Conservation (phyloP, 2,888 invertebrate species). For the Leptopilina syphax region DNA sequence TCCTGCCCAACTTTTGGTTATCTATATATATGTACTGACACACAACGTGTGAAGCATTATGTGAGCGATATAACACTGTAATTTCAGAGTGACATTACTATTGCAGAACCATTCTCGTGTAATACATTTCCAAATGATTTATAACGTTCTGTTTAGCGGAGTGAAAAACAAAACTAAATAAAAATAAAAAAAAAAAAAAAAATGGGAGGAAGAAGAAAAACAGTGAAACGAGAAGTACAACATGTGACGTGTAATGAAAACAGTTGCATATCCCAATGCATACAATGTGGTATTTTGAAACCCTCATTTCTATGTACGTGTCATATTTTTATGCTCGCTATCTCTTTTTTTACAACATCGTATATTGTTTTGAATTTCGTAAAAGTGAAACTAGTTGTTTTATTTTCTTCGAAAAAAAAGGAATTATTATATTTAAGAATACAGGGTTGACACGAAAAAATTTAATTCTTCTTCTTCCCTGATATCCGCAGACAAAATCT, state of each 20-base stretch:
- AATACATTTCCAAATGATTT: slow-evolving; percentile 26
- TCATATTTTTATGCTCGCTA: slow-evolving; percentile 20
- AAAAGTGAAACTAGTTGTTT: no score
- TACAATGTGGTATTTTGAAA: slow-evolving; percentile 21
- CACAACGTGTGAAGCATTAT: neutral
- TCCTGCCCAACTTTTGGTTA: neutral
- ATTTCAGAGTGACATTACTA: slow-evolving; percentile 6
- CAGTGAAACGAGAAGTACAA: slow-evolving; percentile 28
- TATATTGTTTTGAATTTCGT: neutral
- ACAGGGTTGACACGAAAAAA: no score
- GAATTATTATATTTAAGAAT: no score
- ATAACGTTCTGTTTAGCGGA: slow-evolving; percentile 4
- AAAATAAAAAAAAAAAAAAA: neutral
- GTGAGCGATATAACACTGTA: neutral
- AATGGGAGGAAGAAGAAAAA: no score
- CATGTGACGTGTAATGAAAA: slow-evolving; percentile 39
- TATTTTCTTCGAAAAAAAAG: no score
- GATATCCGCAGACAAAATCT: no score
- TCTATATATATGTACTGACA: neutral
- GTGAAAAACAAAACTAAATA: slow-evolving; percentile 3
- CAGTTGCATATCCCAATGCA: slow-evolving; percentile 15
- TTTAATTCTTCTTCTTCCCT: no score
- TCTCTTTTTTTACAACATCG: slow-evolving; percentile 19
- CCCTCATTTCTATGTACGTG: slow-evolving; percentile 23
- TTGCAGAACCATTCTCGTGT: neutral